These are phyloP conservation scores for Brachypteracias leptosomus DNA, from an alignment of 2,113 vertebrate genomes.

Conservation along the genomic window DNA sequence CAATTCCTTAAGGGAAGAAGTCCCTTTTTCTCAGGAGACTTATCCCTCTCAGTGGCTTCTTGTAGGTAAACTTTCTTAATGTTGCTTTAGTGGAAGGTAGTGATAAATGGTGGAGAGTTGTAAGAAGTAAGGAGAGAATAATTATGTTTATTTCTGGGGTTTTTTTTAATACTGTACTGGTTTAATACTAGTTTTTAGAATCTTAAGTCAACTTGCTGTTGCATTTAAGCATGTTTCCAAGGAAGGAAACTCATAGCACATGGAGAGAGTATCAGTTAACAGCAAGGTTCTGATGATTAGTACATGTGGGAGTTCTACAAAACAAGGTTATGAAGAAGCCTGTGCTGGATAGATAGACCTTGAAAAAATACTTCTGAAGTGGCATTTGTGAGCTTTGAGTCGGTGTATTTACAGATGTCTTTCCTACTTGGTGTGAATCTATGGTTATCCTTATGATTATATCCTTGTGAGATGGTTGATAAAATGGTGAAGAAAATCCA, in stretches of 20 bases:
- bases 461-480: neutral
- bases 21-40: neutral
- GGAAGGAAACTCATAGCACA: neutral
- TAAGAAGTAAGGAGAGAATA: neutral
- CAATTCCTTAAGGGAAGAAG: neutral
- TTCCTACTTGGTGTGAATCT: neutral
- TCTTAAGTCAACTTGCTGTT: neutral
- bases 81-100: neutral
- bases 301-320: neutral
- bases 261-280: neutral
- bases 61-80: neutral
- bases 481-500: neutral
- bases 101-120: neutral
- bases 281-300: neutral
- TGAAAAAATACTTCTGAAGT: neutral
- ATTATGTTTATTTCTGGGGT: neutral
- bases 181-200: neutral
- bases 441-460: neutral
- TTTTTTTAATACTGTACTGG: neutral
- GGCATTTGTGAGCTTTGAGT: neutral
- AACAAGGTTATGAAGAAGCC: neutral
- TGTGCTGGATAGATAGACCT: neutral
- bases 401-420: neutral
- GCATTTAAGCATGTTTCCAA: neutral
- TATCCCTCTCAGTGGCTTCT: neutral